Evolutionary conservation across 2,888 invertebrate species (phyloP).

Genomic region (Amblyteles armatorius): DNA sequence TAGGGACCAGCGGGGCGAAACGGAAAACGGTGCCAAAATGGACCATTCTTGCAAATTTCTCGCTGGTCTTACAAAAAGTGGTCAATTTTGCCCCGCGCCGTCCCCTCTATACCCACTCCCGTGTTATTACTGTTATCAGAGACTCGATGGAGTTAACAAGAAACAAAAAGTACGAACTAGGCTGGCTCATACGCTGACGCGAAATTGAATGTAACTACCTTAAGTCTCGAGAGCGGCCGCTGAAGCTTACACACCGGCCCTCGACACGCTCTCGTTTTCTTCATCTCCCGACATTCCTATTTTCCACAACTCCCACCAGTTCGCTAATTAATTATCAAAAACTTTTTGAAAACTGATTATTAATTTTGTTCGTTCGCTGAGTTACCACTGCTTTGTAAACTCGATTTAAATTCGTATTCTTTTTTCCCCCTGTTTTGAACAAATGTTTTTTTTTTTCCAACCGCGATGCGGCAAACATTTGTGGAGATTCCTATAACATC

Average conservation of each 20-base stretch:
- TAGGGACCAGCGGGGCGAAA: too few relatives aligned
- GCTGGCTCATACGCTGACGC: not conserved
- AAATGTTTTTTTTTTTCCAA: not conserved
- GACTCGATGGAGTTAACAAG: not conserved
- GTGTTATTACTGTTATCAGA: not conserved
- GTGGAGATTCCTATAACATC: not conserved
- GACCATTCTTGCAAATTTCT: too few relatives aligned
- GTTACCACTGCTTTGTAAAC: slow-evolving; percentile 3
- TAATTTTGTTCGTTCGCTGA: not conserved
- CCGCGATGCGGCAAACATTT: not conserved
- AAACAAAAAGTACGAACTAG: not conserved
- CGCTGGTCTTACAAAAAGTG: not conserved
- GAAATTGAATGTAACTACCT: slow-evolving; percentile 24
- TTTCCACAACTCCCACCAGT: not conserved
- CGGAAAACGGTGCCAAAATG: too few relatives aligned
- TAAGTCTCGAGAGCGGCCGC: slow-evolving; percentile 23
- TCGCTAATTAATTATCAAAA: slow-evolving; percentile 40
- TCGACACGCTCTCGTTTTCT: slow-evolving; percentile 24
- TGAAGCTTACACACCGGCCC: not conserved
- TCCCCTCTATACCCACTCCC: not conserved
- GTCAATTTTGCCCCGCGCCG: not conserved
- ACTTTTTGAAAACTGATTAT: slow-evolving; percentile 17
- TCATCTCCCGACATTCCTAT: slow-evolving; percentile 7
- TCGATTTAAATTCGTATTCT: not conserved
- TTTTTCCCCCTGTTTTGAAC: not conserved